phyloP scores from a whole-genome alignment of 2,888 invertebrate genomes.

The Zeuzera pyrina region DNA sequence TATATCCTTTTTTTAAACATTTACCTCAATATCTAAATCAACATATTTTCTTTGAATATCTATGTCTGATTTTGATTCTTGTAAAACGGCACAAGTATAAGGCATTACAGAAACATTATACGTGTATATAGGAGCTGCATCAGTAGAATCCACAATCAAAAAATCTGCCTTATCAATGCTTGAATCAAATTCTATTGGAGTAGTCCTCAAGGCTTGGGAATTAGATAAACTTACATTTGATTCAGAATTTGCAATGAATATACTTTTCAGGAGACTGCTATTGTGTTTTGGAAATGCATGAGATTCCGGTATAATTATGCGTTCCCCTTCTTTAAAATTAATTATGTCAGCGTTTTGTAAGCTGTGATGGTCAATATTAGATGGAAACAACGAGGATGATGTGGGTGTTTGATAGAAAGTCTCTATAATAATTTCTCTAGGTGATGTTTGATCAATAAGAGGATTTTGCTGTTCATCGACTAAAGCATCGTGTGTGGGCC shows the following conservation, averaged over 20 bases:
- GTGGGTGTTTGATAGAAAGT: constrained; percentile 27
- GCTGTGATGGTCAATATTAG: constrained; percentile 26
- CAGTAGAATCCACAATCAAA: constrained; percentile 30
- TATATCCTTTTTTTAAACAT: constrained; percentile 1
- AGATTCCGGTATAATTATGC: no score
- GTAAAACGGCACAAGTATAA: constrained; percentile 27
- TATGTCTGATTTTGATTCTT: constrained; percentile 32
- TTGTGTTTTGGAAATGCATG: no score
- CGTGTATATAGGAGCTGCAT: constrained; percentile 19
- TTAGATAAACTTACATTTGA: no score
- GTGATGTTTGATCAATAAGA: constrained; percentile 13
- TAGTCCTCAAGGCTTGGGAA: constrained; percentile 24
- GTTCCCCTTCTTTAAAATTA: no score
- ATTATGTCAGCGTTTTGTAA: constrained; percentile 22
- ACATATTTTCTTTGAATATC: constrained; percentile 40
- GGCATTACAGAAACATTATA: constrained; percentile 27
- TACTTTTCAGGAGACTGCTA: no score
- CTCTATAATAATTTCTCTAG: constrained; percentile 21
- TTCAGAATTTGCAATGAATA: no score
- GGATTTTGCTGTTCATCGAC: constrained; percentile 15
- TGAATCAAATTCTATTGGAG: constrained; percentile 19
- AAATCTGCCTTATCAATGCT: constrained; percentile 36
- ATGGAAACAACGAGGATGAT: constrained; percentile 36
- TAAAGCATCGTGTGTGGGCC: constrained; percentile 14
- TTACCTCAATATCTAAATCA: constrained; percentile 50